These are phyloP conservation scores for Promerops cafer DNA, from an alignment of 2,113 vertebrate genomes.

Conservation along the genomic window DNA sequence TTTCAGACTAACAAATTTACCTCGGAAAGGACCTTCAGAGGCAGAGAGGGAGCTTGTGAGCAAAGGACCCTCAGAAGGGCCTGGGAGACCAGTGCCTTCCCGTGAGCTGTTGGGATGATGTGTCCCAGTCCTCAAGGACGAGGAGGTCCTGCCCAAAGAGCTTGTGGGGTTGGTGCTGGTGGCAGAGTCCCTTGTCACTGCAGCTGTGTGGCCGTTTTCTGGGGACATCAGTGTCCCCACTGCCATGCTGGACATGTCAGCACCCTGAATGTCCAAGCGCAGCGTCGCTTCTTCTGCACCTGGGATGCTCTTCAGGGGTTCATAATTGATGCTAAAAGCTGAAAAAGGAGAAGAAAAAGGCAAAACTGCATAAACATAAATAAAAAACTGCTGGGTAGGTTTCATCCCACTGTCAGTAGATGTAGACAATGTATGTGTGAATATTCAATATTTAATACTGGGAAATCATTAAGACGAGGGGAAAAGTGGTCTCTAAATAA, in stretches of 20 bases:
- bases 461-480: neutral
- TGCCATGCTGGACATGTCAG: rapidly evolving
- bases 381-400: neutral
- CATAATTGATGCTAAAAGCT: neutral
- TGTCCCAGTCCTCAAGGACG: neutral
- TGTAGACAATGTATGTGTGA: neutral
- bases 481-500: neutral
- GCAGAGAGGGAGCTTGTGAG: neutral
- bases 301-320: neutral
- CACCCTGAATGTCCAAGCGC: rapidly evolving
- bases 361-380: neutral
- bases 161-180: neutral
- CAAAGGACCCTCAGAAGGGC: rapidly evolving
- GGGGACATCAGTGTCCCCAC: rapidly evolving
- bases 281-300: rapidly evolving
- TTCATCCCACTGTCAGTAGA: neutral
- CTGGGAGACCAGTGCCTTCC: neutral
- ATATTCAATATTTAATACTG: neutral
- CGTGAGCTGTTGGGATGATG: rapidly evolving
- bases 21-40: neutral
- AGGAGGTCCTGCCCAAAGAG: neutral
- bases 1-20: neutral
- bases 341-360: neutral
- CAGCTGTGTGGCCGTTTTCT: neutral
- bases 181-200: neutral